These are phyloP conservation scores for Helogale parvula DNA, from an alignment of 2,113 vertebrate genomes.

Conservation along the genomic window DNA sequence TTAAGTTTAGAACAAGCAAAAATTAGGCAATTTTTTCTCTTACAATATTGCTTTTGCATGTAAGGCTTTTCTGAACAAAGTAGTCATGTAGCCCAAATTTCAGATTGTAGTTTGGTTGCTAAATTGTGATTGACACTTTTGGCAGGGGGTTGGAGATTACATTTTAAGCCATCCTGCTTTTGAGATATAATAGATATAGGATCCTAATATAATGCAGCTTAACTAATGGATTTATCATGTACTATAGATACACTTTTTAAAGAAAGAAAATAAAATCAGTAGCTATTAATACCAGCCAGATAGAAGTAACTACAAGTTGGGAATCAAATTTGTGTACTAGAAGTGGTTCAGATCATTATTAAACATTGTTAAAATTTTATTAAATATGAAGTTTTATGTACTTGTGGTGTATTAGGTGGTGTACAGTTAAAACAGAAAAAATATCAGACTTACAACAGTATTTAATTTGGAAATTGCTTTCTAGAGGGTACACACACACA, in stretches of 20 bases:
- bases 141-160: neutral
- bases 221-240: conserved; percentile 32
- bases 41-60: neutral
- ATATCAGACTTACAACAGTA: neutral
- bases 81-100: neutral
- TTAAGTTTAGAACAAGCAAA: neutral
- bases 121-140: neutral
- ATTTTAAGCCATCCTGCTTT: neutral
- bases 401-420: neutral
- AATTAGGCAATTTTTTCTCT: neutral
- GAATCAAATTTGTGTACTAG: conserved; percentile 32
- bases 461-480: neutral
- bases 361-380: neutral
- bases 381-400: neutral
- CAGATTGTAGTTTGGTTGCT: neutral
- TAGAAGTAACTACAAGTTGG: neutral
- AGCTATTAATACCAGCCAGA: conserved; percentile 29
- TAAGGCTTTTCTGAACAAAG: neutral
- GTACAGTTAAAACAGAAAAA: neutral
- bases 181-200: neutral
- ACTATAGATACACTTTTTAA: neutral
- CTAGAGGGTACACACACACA: neutral
- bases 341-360: neutral
- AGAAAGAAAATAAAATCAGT: neutral
- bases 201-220: conserved; percentile 23